A percentile compares a stretch with the other conserved stretches of the same genome.
phyloP scores from a whole-genome alignment of 2,113 vertebrate species.

The Aptenodytes forsteri region DNA sequence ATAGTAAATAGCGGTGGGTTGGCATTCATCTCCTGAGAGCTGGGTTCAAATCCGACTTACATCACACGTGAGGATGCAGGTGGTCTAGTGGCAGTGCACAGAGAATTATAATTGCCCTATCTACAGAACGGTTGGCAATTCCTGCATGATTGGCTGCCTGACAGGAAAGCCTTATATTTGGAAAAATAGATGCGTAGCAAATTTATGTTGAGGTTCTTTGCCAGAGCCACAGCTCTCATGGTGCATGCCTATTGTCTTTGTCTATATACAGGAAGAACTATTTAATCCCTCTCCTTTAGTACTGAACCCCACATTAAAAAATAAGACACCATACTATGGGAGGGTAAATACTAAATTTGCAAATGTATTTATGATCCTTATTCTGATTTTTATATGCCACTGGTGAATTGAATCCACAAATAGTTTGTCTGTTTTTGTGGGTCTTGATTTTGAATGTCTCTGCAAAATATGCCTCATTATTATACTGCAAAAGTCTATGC shows the following conservation, averaged over 20 bases:
- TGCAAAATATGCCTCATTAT: background rate
- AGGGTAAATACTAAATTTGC: background rate
- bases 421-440: background rate
- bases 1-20: background rate
- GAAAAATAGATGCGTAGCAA: conserved; percentile 20
- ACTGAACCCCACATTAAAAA: background rate
- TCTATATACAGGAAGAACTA: background rate
- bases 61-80: background rate
- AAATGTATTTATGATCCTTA: background rate
- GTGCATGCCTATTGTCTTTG: background rate
- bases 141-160: conserved; percentile 36
- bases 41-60: background rate
- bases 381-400: background rate
- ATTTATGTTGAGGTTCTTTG: conserved; percentile 10
- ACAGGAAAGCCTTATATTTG: conserved; percentile 37
- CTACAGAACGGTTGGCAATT: conserved; percentile 2
- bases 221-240: background rate
- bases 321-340: background rate
- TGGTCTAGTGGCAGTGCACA: conserved; percentile 27
- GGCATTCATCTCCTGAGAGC: conserved; percentile 19
- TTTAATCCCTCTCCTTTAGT: background rate
- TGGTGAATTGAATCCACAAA: background rate
- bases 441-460: background rate
- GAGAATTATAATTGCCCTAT: conserved; percentile 36
- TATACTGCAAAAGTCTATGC: background rate